A percentile compares a stretch with the other conserved stretches of the same genome.
Conservation (phyloP, 2,888 invertebrate species). For the Diaprepes abbreviatus region DNA sequence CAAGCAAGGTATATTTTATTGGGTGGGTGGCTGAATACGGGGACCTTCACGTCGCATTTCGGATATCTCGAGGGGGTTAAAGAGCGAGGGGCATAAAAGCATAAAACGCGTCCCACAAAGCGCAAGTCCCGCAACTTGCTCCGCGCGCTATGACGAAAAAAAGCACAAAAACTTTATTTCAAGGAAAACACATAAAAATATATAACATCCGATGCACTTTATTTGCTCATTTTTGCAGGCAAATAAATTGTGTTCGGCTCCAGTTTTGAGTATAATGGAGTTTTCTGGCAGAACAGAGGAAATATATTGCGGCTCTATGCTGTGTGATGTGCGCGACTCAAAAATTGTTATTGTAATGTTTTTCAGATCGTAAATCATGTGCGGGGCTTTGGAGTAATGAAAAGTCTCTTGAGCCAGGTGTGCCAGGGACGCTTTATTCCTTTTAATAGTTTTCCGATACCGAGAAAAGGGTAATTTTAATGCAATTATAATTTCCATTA, state of each 20-base stretch:
- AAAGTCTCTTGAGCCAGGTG: conserved; percentile 35
- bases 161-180: conserved; percentile 65
- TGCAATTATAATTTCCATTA: no score
- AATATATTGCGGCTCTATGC: conserved; percentile 45
- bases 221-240: conserved; percentile 63
- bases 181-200: conserved; percentile 68
- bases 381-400: conserved; percentile 36
- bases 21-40: conserved; percentile 54
- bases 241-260: conserved; percentile 62
- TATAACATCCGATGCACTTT: conserved; percentile 67
- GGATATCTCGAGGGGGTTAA: conserved; percentile 44
- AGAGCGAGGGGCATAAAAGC: conserved; percentile 32
- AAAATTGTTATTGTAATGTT: conserved; percentile 57
- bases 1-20: conserved; percentile 63
- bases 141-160: conserved; percentile 53
- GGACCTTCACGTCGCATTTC: conserved; percentile 8
- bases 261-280: conserved; percentile 62
- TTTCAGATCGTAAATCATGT: conserved; percentile 49
- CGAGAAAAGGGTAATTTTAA: no score
- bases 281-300: conserved; percentile 52
- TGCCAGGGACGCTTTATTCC: neutral
- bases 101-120: conserved; percentile 47
- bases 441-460: neutral
- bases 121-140: conserved; percentile 54
- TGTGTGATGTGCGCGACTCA: conserved; percentile 53